A percentile compares a stretch with the other conserved stretches of the same genome.
Conservation (phyloP, 2,888 invertebrate genomes). For the Ormyrus thymus region DNA sequence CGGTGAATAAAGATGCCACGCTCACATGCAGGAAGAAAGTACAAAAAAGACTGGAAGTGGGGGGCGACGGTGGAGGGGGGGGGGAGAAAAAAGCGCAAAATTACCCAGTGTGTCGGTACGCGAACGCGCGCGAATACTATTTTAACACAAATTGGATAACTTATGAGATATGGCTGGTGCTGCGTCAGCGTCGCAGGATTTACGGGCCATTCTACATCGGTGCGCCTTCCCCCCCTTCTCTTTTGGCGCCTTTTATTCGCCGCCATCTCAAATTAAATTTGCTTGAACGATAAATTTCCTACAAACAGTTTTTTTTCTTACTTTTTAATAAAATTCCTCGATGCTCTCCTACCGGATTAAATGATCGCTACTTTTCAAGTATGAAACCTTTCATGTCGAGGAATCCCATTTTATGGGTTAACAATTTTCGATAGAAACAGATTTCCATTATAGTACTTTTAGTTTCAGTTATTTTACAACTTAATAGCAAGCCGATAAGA, state of each 20-base stretch:
- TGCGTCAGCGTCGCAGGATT: conserved; percentile 71
- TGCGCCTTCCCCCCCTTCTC: conserved; percentile 53
- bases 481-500: too few species aligned
- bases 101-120: conserved; percentile 50
- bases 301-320: conserved; percentile 2
- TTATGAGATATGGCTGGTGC: conserved; percentile 71
- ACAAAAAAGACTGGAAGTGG: conserved; percentile 11
- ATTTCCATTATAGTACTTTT: too few species aligned
- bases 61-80: conserved; percentile 34
- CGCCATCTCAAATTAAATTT: conserved; percentile 64
- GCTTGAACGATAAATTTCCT: conserved; percentile 62
- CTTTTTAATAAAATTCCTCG: conserved; percentile 19
- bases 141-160: conserved; percentile 73
- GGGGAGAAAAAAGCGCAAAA: conserved; percentile 57
- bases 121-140: conserved; percentile 66
- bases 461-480: too few species aligned
- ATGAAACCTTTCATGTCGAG: too few species aligned
- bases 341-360: background rate
- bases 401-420: background rate
- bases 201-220: conserved; percentile 70
- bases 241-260: conserved; percentile 54
- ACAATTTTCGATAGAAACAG: too few species aligned
- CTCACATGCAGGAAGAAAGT: background rate
- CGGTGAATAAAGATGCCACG: conserved; percentile 38
- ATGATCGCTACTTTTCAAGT: background rate